Base-by-base conservation (phyloP, 2,888 invertebrate genomes). In the Drosophila hamatofila region DNA sequence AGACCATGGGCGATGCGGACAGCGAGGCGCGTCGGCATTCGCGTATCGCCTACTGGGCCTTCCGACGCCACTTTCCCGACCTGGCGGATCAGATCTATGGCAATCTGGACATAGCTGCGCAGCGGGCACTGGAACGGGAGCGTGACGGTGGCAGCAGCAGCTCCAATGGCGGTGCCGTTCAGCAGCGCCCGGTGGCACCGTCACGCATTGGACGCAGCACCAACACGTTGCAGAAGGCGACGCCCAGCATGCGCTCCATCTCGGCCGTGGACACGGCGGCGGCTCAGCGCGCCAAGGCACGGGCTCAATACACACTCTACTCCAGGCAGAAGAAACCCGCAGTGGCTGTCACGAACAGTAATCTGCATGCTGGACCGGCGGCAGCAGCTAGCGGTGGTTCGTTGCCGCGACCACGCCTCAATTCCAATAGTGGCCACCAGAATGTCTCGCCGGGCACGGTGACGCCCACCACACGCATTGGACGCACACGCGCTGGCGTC, bases 241-340 rank as follows among this genome's bases (percentile, higher is more conserved):
- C 91, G 67, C 90, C 92, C 57, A 94, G 95, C 87, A 94, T 96
- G 89, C 95, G 98, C 79, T 98, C 98, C 59, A 97, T 97, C 91
- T 98, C 98, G 60, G 98, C 98, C 48, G 96, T 98, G 89, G 98
- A 99, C 94, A 95, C 98, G 79, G 97, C 97, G 91, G 97, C 98
- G 39, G 98, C 96, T 37, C 97, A 97, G 92, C 94, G 98, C 51
- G 98, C 98, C 39, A 96, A 96, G 85, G 97, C 96, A 0, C 94
- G 97, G 42, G 96, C 96, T 39, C 95, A 97, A 82, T 97, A 97
- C 93, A 96, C 97, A 57, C 96, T 96, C 88, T 95, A 96, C 93
- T 95, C 96, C 73, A 94, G 97, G 55, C 95, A 96, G 87, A 97
- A 97, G 58, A 87, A 87, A 18, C 81, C 90, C 35, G 16, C 7